Evolutionary conservation across 2,797 vertebrate genomes (phyloP).

Genomic region (Poecilia gillii): DNA sequence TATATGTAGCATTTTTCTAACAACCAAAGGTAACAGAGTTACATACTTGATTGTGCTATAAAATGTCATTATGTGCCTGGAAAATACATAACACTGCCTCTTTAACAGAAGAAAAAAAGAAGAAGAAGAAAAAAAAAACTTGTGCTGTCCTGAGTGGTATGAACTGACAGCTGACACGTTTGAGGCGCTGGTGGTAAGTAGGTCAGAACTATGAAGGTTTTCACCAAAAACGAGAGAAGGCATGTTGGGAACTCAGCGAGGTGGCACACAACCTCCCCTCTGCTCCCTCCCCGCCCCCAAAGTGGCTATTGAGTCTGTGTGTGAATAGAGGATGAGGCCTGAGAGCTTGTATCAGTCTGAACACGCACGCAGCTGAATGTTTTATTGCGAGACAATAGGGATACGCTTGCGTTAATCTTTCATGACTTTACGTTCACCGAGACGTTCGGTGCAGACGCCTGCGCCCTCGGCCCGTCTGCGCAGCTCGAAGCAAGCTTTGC

Average conservation of each 20-base stretch:
- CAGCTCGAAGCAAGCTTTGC: constrained; percentile 63
- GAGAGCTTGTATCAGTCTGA: constrained; percentile 60
- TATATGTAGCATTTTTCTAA: too few relatives aligned
- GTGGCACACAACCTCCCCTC: constrained; percentile 13
- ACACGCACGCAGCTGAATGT: constrained; percentile 58
- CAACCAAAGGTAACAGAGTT: too few relatives aligned
- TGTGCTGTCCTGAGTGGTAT: neutral
- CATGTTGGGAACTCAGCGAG: constrained; percentile 9
- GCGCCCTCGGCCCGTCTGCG: constrained; percentile 26
- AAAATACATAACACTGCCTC: too few relatives aligned
- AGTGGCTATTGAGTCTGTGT: constrained; percentile 39
- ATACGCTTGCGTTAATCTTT: constrained; percentile 71
- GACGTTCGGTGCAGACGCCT: constrained; percentile 26
- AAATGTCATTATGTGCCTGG: too few relatives aligned
- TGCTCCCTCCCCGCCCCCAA: neutral
- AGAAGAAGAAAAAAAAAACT: neutral
- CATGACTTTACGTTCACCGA: constrained; percentile 52
- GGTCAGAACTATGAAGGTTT: constrained; percentile 53
- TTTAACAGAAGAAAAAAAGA: neutral
- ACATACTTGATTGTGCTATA: too few relatives aligned
- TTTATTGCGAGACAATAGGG: constrained; percentile 62
- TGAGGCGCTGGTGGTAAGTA: constrained; percentile 44
- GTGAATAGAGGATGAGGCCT: constrained; percentile 54
- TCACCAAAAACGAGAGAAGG: constrained; percentile 25
- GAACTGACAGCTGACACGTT: constrained; percentile 31